Conservation (phyloP, 2,113 vertebrate species). For the Leucopternis melanops region DNA sequence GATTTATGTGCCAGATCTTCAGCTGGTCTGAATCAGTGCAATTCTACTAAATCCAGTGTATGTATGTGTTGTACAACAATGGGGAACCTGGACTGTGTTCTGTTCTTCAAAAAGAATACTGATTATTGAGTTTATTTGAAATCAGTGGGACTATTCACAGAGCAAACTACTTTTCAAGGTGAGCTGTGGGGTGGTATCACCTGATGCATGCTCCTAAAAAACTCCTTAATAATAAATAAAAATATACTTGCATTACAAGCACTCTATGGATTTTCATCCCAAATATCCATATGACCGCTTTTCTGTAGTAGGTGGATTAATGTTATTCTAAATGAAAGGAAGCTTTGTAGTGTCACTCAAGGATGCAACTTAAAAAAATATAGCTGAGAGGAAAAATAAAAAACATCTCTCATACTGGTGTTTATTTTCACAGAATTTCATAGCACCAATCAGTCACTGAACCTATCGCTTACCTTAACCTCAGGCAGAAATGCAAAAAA, state of each 20-base stretch:
- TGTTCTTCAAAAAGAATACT: neutral
- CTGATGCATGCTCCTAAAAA: neutral
- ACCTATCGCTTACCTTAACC: neutral
- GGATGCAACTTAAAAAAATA: neutral
- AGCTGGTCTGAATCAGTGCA: neutral
- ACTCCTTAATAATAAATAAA: neutral
- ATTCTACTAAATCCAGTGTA: neutral
- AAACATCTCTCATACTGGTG: neutral
- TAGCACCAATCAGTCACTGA: neutral
- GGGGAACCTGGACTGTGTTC: neutral
- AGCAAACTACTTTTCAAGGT: neutral
- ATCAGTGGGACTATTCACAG: neutral
- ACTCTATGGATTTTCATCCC: neutral
- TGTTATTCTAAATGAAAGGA: neutral
- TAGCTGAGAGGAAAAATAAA: neutral
- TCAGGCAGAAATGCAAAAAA: neutral
- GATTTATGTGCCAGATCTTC: neutral
- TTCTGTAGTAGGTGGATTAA: neutral
- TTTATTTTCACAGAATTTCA: neutral
- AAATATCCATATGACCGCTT: neutral
- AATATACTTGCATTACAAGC: neutral
- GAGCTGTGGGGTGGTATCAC: neutral
- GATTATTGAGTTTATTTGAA: neutral
- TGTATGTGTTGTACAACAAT: neutral
- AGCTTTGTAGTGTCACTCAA: neutral